Evolutionary conservation across 1,140 invertebrate species (phyloP), one percentile per base, ranked within the genome.

Genomic region (Chrysomallon squamiferum): DNA sequence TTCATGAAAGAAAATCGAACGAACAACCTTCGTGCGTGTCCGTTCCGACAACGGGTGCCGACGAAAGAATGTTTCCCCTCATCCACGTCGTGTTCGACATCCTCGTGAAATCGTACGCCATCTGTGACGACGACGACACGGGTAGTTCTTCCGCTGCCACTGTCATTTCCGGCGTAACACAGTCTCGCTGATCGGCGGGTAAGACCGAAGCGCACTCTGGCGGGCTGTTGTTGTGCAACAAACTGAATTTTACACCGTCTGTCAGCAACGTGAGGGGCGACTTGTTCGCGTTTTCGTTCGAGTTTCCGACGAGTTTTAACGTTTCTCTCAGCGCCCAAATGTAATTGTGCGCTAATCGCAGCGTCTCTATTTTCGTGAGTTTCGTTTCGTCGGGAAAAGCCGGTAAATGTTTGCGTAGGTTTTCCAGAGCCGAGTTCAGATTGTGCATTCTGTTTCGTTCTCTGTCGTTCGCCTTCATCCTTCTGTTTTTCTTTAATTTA

Each of bases 341-440:
- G 84, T 97, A 98, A 81, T 96, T 97, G 82, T 96, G 93, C 1
- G 96, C 96, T 77, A 97, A 96, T 38, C 96, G 88, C 22, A 99
- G 87, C 0, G 96, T 99, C 87, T 98, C 96, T 71, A 99, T 99
- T 87, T 98, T 99, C 1, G 96, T 98, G n/a, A 99, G 87, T 81
- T 98, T 97, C 3, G 95, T 95, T 83, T 97, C 95, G 85, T 97
- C 94, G 4, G 93, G 93, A 76, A 94, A 92, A 0, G 93, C 92
- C 3, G 83, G 83, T 9, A 85, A 69, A 4, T 77, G 70, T 45
- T 79, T 73, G 18, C 96, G 88, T 1, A 99, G 87, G 43, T 90
- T 88, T 75, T 99, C 96, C 77, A 99, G 84, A 4, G 96, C 96
- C 83, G 95, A 92, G 84, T 99, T 99, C 38, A 99, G 85, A 81